phyloP scores from a whole-genome alignment of 2,888 invertebrate species.

The Ochropleura leucogaster region DNA sequence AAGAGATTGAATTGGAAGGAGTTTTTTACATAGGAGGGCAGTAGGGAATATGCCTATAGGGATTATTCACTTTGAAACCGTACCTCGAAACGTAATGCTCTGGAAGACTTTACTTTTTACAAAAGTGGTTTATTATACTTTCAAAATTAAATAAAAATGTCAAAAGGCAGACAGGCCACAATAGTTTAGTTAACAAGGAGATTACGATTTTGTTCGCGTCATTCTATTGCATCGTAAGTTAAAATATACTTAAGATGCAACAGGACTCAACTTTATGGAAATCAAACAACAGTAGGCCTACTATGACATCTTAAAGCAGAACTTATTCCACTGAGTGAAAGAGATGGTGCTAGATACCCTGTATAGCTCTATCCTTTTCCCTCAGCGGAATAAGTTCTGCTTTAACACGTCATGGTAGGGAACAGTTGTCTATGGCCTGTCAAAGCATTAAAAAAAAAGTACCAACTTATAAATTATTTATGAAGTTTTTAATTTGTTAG shows the following conservation, averaged over 20 bases:
- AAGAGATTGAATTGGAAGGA: background rate
- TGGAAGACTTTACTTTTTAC: too few species aligned
- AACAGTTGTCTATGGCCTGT: too few species aligned
- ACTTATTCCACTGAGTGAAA: too few species aligned
- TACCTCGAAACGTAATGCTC: too few species aligned
- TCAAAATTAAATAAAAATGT: too few species aligned
- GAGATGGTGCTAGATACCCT: too few species aligned
- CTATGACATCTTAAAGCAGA: too few species aligned
- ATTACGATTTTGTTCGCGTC: background rate
- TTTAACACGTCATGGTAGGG: too few species aligned
- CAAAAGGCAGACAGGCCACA: too few species aligned
- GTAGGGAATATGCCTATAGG: background rate
- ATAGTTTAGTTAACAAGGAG: background rate
- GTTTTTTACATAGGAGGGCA: background rate
- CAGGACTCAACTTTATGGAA: background rate
- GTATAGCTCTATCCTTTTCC: too few species aligned
- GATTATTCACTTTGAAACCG: background rate
- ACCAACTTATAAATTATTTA: background rate
- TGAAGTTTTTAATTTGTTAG: conserved; percentile 14
- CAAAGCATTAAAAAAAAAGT: background rate
- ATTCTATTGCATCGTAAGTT: background rate
- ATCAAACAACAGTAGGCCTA: background rate
- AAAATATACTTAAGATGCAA: background rate
- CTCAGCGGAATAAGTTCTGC: too few species aligned
- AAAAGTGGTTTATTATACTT: too few species aligned